Evolutionary conservation across 1,140 invertebrate species (phyloP), one percentile per base, ranked within the genome.

Genomic region (Aphelinus atriplicis): DNA sequence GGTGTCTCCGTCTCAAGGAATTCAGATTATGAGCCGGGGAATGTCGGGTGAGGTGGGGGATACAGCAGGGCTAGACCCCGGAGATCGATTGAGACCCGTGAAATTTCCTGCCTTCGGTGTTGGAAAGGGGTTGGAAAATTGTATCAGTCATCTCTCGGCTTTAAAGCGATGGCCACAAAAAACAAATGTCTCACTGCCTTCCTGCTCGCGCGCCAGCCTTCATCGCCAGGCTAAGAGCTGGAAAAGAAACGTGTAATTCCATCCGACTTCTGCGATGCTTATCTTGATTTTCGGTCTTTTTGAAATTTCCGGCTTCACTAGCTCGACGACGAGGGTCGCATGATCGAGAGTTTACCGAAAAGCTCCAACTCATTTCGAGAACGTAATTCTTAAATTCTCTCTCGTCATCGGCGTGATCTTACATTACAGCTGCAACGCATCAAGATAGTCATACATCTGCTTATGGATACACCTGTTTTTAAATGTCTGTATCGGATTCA

Each of bases 231-330:
- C 50, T 42, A 1, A 51, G 43, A 67, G 10, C 26, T 7, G 46
- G 10, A 46, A 47, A 6, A 47, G 61, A 46, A 42, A 48, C 43
- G 47, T 64, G 26, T 69, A 66, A 67, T 68, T 72, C 60, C 55
- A 60, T 67, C 46, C 9, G 51, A 45, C 69, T 70, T 26, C 47
- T 53, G 55, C 3, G 63, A 69, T 74, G 6, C 46, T 77, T 77
- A 73, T 77, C 60, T 66, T 42, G 10, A 77, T 71, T 77, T 73
- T 73, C 64, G 64, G 64, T 67, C 71, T 67, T 73, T 73, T 73
- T 73, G 71, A 73, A 73, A 69, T 69, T 45, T 58, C 26, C 43
- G 53, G 42, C 26, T 46, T 42, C 48, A 47, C 9, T 53, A 3
- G 3, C 7, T 63, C 50, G 53, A 3, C 4, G 63, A 73, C 66